Evolutionary conservation across 2,888 invertebrate species (phyloP).

Genomic region (Scaptomyza reducta): DNA sequence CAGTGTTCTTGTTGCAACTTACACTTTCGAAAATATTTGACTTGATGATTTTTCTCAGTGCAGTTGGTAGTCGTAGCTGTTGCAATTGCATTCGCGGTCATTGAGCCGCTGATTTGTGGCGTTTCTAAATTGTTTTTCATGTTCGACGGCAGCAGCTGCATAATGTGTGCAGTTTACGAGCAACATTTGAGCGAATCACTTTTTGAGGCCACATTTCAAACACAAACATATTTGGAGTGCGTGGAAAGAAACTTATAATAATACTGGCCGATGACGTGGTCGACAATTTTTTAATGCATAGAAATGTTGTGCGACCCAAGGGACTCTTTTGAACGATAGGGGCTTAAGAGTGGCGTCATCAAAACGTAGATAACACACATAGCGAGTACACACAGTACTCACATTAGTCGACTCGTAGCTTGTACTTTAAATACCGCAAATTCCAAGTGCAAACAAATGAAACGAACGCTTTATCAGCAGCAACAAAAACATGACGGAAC

Average conservation of each 20-base stretch:
- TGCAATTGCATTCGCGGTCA: slow-evolving; percentile 69
- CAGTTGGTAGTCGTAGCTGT: slow-evolving; percentile 19
- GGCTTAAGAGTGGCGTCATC: slow-evolving; percentile 30
- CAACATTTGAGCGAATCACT: slow-evolving; percentile 39
- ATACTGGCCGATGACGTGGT: slow-evolving; percentile 34
- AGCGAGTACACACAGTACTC: slow-evolving; percentile 30
- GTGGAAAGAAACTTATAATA: neutral
- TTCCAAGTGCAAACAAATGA: slow-evolving; percentile 74
- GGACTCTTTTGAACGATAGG: slow-evolving; percentile 18
- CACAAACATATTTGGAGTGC: slow-evolving; percentile 1
- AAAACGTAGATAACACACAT: slow-evolving; percentile 32
- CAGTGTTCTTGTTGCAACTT: too few relatives aligned
- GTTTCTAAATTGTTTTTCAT: slow-evolving; percentile 77
- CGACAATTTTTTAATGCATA: too few relatives aligned
- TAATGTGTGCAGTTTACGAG: slow-evolving; percentile 70
- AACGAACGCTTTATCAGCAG: slow-evolving; percentile 59
- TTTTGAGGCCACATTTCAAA: slow-evolving; percentile 31
- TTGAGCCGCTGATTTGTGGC: slow-evolving; percentile 78
- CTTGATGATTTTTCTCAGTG: neutral
- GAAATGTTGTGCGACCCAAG: too few relatives aligned
- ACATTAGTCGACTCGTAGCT: too few relatives aligned
- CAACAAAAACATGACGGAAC: slow-evolving; percentile 18
- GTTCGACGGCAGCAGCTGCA: slow-evolving; percentile 74
- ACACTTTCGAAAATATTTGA: neutral
- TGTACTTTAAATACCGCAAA: slow-evolving; percentile 64